Evolutionary conservation across 2,113 vertebrate species (phyloP), one percentile per base, ranked within the genome.

Genomic region (Oreocharis arfaki): DNA sequence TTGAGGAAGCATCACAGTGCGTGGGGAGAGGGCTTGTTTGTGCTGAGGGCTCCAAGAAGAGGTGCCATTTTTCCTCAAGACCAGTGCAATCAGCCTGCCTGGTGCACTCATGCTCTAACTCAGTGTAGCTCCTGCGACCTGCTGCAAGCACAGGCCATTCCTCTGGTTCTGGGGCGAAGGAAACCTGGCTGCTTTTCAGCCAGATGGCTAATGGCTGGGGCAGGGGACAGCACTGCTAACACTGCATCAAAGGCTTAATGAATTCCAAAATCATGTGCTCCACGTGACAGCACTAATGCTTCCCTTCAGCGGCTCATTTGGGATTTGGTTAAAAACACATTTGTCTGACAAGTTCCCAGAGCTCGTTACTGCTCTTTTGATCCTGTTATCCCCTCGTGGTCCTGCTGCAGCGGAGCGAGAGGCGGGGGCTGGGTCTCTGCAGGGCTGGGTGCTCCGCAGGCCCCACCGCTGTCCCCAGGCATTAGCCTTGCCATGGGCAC

Each of bases 211-310:
- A 84, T 4, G 80, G 76, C 94, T 93, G 95, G 91, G 71, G 44
- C 69, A 76, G 91, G 84, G 84, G 71, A 90, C 7, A 3, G 83
- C 33, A 1, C 60, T 55, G 73, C 93, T 87, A 93, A 32, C 79
- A 23, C 92, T 86, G 92, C 93, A 84, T 70, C 86, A 95, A 87
- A 95, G 86, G 94, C 95, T 97, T 97, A 97, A 94, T 75, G 91
- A 93, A 97, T 97, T 96, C 96, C 96, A 93, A 89, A 94, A 97
- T 96, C 96, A 97, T 96, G 96, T 96, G 96, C 86, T 97, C 89
- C 91, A 92, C 32, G 86, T 97, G 94, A 97, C 93, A 63, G 60
- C 64, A 52, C 80, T 97, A 97, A 97, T 97, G 93, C 91, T 67
- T 37, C 68, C 93, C 95, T 87, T 96, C 89, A 90, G 94, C 13